Conservation (phyloP, 92 coral and sea anemone genomes). For the Zoanthus sansibaricus region DNA sequence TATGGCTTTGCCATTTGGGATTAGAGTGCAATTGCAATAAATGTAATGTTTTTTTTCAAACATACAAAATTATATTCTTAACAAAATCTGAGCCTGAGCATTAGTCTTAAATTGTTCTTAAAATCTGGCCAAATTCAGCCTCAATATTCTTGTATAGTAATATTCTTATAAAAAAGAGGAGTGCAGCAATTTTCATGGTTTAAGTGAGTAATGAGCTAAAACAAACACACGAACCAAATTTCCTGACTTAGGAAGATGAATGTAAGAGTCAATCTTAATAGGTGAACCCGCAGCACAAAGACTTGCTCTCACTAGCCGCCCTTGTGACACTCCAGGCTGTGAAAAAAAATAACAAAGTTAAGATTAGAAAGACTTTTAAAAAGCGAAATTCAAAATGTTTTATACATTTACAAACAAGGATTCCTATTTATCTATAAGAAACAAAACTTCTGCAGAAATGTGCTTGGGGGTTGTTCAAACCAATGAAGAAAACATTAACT, state of each 20-base stretch:
- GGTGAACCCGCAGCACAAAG: conserved; percentile 25
- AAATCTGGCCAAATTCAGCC: too few species aligned
- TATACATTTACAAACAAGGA: too few species aligned
- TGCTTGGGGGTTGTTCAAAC: neutral
- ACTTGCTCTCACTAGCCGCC: neutral
- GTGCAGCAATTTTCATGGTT: neutral
- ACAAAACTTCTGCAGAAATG: neutral
- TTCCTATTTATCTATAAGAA: too few species aligned
- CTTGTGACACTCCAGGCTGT: neutral
- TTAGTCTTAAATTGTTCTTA: too few species aligned
- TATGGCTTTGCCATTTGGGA: too few species aligned
- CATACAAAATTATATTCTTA: too few species aligned
- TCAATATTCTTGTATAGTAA: too few species aligned
- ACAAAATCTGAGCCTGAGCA: too few species aligned
- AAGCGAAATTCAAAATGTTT: neutral
- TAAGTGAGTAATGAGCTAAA: neutral
- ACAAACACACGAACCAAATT: conserved; percentile 18
- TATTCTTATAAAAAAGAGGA: neutral
- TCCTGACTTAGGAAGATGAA: conserved; percentile 31
- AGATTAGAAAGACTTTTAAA: neutral
- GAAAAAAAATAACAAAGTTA: neutral
- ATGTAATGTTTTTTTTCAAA: too few species aligned
- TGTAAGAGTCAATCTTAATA: conserved; percentile 20
- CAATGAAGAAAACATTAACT: neutral
- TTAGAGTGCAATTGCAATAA: too few species aligned